Conservation (phyloP, 2,888 invertebrate genomes). For the Rhimphoctona megacephalus region DNA sequence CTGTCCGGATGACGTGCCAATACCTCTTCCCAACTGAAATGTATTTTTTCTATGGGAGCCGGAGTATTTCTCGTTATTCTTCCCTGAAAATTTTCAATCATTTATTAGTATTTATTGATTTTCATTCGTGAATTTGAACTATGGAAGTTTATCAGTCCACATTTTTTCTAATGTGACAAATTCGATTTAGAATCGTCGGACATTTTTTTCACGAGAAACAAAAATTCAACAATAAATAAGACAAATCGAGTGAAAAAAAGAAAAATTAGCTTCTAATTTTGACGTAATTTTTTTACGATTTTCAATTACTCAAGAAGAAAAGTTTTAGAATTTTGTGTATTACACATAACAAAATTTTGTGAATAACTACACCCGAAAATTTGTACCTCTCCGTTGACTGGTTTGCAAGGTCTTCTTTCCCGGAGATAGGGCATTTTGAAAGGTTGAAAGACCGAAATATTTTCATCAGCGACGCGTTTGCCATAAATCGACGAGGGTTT, state of each 20-base stretch:
- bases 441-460: conserved; percentile 75
- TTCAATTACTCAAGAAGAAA: no score
- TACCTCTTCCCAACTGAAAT: conserved; percentile 85
- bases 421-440: conserved; percentile 80
- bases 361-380: neutral
- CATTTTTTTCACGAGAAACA: no score
- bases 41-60: conserved; percentile 73
- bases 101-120: neutral
- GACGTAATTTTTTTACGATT: no score
- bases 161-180: no score
- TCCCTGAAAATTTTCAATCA: conserved; percentile 71
- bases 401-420: conserved; percentile 82
- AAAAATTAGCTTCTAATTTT: no score
- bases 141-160: neutral
- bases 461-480: conserved; percentile 80
- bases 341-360: neutral
- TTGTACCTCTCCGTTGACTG: conserved; percentile 82
- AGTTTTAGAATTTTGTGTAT: no score
- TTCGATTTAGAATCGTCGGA: no score
- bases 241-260: neutral
- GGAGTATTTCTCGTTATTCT: conserved; percentile 82
- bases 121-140: neutral
- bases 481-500: conserved; percentile 76
- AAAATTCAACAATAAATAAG: no score
- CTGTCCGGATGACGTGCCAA: conserved; percentile 85